phyloP scores from a whole-genome alignment of 37 sponge, comb jelly and placozoan genomes.

The Tethya wilhelma region DNA sequence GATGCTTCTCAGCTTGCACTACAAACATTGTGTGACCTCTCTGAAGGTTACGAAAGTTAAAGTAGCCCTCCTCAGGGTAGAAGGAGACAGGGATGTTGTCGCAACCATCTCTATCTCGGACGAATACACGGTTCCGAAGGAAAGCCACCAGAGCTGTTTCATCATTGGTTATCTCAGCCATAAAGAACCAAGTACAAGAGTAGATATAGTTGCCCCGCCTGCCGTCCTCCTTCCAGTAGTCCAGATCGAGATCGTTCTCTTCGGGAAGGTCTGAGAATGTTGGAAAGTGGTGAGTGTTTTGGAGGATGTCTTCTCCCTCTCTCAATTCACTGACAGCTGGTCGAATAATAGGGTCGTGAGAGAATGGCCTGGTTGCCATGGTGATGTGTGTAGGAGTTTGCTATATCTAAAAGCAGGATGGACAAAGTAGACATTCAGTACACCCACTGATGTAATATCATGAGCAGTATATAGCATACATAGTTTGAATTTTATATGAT shows the following conservation, averaged over 20 bases:
- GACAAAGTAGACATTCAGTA: neutral
- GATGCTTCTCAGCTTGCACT: constrained; percentile 26
- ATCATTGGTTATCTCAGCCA: constrained; percentile 54
- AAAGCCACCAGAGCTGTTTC: constrained; percentile 18
- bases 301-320: neutral
- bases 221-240: neutral
- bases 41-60: constrained; percentile 29
- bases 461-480: neutral
- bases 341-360: no score
- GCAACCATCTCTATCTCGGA: constrained; percentile 32
- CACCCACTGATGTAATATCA: neutral
- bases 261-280: constrained; percentile 18
- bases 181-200: constrained; percentile 37
- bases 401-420: neutral
- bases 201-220: neutral
- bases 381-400: no score
- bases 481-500: neutral
- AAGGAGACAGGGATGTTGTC: constrained; percentile 47
- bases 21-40: constrained; percentile 37
- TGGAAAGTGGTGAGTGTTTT: constrained; percentile 22
- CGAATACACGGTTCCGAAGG: constrained; percentile 12
- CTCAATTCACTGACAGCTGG: no score
- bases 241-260: constrained; percentile 20
- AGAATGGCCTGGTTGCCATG: no score
- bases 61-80: constrained; percentile 41